Evolutionary conservation across 1,140 invertebrate genomes (phyloP), one percentile per base, ranked within the genome.

Genomic region (Ladona fulva): DNA sequence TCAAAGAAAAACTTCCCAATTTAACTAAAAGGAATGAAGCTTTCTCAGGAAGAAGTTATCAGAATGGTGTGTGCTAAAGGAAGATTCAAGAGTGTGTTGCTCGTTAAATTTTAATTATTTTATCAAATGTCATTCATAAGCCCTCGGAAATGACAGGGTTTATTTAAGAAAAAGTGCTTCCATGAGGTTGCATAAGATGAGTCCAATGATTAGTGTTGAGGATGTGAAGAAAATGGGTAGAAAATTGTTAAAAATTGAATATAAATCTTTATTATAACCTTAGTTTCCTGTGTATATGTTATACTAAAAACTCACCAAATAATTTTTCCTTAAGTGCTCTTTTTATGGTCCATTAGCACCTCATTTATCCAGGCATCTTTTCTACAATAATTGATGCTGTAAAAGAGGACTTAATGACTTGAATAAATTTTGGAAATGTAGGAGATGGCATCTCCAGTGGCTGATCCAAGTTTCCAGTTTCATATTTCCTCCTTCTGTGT

Each of bases 101-200:
- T 66, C 1, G 14, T 66, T 66, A 66, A 66, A 66, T 12, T 66
- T 66, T 66, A 19, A 66, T 66, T 12, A 12, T 66, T 66, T 66
- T 6, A 66, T 52, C 44, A 52, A 3, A 22, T 66, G 52, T 66
- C 52, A 66, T 66, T 19, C 14, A 3, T 66, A 66, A 66, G 52
- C 52, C 52, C 52, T 66, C 14, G 52, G 52, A 66, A 66, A 66
- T 66, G 16, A 66, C 52, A 66, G 52, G 52, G 52, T 66, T 66
- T 66, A 66, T 66, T 22, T 66, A 66, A 19, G 52, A 66, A 66
- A 52, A 66, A 66, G 52, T 66, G 52, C 52, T 66, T 66, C 52
- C 52, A 66, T 66, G 52, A 66, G 52, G 52, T 66, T 66, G 52
- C 52, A 66, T 66, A 66, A 66, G 5, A 66, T 66, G 52, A 66